A percentile compares a stretch with the other conserved stretches of the same genome.
Evolutionary conservation across 2,797 vertebrate species (phyloP).

Genomic region (Ctenopoma multispine): DNA sequence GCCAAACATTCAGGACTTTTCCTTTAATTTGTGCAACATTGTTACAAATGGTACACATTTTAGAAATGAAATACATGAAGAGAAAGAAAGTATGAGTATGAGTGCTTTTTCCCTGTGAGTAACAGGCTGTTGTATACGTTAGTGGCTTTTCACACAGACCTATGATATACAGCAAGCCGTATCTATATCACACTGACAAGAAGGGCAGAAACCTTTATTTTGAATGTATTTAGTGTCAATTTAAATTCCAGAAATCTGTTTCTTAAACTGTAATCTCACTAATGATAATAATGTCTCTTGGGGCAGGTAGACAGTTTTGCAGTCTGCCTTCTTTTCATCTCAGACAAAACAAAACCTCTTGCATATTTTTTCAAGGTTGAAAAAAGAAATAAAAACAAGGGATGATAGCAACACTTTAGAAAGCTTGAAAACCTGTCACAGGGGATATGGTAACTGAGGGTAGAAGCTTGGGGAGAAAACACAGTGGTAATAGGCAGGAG

Average conservation of each 20-base stretch:
- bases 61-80: too few relatives aligned
- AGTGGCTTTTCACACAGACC: too few relatives aligned
- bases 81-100: too few relatives aligned
- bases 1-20: too few relatives aligned
- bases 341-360: conserved; percentile 6
- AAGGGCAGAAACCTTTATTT: neutral
- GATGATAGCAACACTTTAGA: conserved; percentile 38
- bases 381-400: conserved; percentile 39
- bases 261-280: neutral
- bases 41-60: too few relatives aligned
- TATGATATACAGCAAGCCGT: too few relatives aligned
- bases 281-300: neutral
- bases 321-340: neutral
- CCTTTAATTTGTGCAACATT: too few relatives aligned
- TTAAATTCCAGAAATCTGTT: neutral
- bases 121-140: neutral
- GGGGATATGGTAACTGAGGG: conserved; percentile 29
- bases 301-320: neutral
- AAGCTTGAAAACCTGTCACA: conserved; percentile 33
- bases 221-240: neutral
- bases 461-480: conserved; percentile 31
- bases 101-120: neutral
- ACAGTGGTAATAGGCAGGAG: conserved; percentile 46
- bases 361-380: conserved; percentile 25
- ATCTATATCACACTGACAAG: too few relatives aligned